Conservation (phyloP, 2,113 vertebrate genomes). For the Nycticebus coucang region DNA sequence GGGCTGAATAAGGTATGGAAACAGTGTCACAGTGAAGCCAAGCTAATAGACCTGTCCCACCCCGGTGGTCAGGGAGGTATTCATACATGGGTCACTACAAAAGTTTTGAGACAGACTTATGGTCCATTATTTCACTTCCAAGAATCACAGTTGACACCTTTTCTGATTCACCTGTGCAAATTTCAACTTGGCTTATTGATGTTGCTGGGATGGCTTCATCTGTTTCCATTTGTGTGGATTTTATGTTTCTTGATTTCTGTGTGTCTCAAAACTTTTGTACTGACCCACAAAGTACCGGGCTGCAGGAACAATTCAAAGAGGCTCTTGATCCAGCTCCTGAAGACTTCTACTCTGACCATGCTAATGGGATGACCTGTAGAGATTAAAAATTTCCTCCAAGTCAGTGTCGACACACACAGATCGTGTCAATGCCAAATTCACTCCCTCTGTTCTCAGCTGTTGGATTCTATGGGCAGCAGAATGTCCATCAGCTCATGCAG, state of each 20-base stretch:
- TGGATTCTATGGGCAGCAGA: not conserved
- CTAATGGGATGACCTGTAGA: not conserved
- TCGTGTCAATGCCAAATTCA: not conserved
- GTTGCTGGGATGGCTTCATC: no score
- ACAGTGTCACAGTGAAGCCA: fast-evolving
- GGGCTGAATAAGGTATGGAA: not conserved
- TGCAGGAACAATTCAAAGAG: not conserved
- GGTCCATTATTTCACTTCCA: no score
- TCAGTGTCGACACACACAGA: not conserved
- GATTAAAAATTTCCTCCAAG: not conserved
- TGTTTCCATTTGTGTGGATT: no score
- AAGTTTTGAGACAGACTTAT: no score
- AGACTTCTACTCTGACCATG: not conserved
- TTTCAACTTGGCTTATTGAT: no score
- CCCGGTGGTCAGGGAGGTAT: not conserved
- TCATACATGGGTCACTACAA: no score
- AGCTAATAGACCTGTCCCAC: not conserved
- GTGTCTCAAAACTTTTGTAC: no score
- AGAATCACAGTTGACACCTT: no score
- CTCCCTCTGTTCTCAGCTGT: constrained; percentile 34
- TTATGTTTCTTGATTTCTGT: no score
- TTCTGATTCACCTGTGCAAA: no score
- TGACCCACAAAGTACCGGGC: no score
- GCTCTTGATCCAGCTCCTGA: not conserved
- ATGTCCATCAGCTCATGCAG: constrained; percentile 16